phyloP scores from a whole-genome alignment of 2,797 vertebrate genomes.

The Adrianichthys oophorus region DNA sequence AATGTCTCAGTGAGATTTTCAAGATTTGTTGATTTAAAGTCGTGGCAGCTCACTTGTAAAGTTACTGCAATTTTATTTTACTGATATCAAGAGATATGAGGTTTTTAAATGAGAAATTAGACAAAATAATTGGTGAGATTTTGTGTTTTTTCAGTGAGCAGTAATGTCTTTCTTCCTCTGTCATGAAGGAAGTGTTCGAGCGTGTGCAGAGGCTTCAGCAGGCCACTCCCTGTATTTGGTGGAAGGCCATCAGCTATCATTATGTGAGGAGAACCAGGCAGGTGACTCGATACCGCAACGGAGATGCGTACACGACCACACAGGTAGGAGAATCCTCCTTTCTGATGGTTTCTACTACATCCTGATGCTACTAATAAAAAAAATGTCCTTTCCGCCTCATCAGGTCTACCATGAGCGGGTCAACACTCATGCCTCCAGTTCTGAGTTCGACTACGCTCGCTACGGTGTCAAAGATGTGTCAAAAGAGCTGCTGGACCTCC shows the following conservation, averaged over 20 bases:
- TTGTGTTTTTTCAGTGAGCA: no score
- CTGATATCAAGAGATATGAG: no score
- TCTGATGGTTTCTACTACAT: background rate
- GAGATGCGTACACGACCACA: slow-evolving; percentile 90
- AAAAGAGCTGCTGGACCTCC: slow-evolving; percentile 78
- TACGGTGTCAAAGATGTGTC: slow-evolving; percentile 83
- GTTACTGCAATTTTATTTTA: no score
- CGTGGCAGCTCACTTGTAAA: no score
- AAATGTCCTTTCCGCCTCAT: slow-evolving; percentile 20
- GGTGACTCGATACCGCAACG: slow-evolving; percentile 89
- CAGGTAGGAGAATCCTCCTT: slow-evolving; percentile 55
- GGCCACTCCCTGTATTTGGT: slow-evolving; percentile 92
- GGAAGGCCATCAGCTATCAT: slow-evolving; percentile 96
- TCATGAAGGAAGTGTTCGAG: slow-evolving; percentile 81
- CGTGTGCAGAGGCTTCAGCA: slow-evolving; percentile 87
- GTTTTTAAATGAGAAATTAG: no score
- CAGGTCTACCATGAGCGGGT: slow-evolving; percentile 84
- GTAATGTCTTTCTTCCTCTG: background rate
- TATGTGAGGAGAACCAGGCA: slow-evolving; percentile 89
- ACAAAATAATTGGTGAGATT: no score
- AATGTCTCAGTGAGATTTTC: no score
- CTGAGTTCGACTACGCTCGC: slow-evolving; percentile 83
- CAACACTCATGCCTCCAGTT: slow-evolving; percentile 81
- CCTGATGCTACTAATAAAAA: no score
- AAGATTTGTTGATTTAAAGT: no score